phyloP scores from a whole-genome alignment of 2,113 vertebrate genomes.

The Corvus moneduloides region DNA sequence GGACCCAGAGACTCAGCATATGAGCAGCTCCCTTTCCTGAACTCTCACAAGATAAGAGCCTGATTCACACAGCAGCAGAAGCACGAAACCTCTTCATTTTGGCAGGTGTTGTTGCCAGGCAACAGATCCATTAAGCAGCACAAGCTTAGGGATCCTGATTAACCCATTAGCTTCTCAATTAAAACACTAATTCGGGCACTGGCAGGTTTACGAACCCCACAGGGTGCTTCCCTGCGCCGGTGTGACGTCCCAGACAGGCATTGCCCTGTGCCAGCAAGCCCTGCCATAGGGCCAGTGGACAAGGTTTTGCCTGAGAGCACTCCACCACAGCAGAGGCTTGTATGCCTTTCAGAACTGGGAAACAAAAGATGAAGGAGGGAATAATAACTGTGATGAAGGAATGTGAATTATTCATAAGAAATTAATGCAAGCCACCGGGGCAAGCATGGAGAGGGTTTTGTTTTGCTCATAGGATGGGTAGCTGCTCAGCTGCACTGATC shows the following conservation, averaged over 20 bases:
- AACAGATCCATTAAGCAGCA: conserved; percentile 51
- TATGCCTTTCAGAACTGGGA: neutral
- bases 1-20: conserved; percentile 15
- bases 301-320: neutral
- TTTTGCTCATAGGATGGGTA: conserved; percentile 25
- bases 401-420: conserved; percentile 67
- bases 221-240: neutral
- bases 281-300: fast-evolving
- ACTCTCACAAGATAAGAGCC: conserved; percentile 27
- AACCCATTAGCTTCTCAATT: conserved; percentile 56
- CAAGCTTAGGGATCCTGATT: neutral
- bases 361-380: conserved; percentile 29
- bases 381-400: conserved; percentile 57
- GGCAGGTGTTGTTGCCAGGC: conserved; percentile 65
- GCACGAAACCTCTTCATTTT: conserved; percentile 38
- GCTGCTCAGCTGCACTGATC: conserved; percentile 42
- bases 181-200: neutral
- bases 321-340: neutral
- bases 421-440: conserved; percentile 48
- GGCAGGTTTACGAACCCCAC: neutral
- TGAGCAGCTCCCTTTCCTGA: conserved; percentile 16
- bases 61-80: neutral
- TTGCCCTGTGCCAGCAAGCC: fast-evolving
- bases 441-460: neutral
- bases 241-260: neutral